Base-by-base conservation (phyloP, 2,888 invertebrate genomes). In the Erynnis tages region DNA sequence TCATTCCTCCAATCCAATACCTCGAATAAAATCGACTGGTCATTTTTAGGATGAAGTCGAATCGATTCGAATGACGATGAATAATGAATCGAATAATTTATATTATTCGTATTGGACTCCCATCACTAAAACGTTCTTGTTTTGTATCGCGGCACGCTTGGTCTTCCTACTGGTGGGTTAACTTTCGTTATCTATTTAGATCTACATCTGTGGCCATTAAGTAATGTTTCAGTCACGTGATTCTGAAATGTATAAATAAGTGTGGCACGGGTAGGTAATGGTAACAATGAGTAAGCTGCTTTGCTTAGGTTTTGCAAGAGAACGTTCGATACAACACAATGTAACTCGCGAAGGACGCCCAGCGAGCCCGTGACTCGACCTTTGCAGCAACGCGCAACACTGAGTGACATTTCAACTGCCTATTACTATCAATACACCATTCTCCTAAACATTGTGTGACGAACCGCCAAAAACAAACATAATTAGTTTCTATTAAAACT, bases 341-440 rank as follows among this genome's bases (percentile, higher is more conserved):
- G 58, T 57, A 64, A 21, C 13, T 10, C 57, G 59, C 57, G 64
- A 67, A 67, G 65, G 67, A 63, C 66, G 62, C 61, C 65, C 62
- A 65, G 63, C 60, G 47, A 59, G 57, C 56, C 54, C 38, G 16
- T 35, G 30, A 23, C 49, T 60, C 66, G 72, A 73, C 73, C 75
- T 75, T 74, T 73, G 55, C 52, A 41, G 55, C 58, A 73, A 71
- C 54, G 47, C 45, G 55, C 59, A 50, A 59, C 61, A 53, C 53
- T 61, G 55, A 64, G 58, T 66, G 73, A 69, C 71, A 73, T 73
- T 73, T 72, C 58, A 60, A 63, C 57, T 54, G 55, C 49, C 58
- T 58, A 57, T 56, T 61, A 60, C 54, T 60, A 60, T 60, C 61
- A 57, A 65, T 65, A 67, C 55, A 43, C 52, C 60, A 58, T 57